Evolutionary conservation across 1,140 invertebrate genomes (phyloP).

Genomic region (Panagrolaimus sp.): DNA sequence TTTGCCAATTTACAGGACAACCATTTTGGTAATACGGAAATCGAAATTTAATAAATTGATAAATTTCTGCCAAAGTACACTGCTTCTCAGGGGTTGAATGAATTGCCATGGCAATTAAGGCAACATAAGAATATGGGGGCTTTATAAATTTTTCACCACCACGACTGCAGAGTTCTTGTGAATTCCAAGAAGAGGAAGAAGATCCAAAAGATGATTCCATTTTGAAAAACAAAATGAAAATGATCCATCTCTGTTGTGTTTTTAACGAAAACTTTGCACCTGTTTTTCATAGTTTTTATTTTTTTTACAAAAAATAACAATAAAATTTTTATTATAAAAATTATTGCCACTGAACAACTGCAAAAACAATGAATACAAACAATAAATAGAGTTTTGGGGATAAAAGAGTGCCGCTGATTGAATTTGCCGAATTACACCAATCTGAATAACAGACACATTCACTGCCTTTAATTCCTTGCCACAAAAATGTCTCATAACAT

Average conservation of each 20-base stretch:
- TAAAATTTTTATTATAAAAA: too few species aligned
- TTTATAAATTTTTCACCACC: constrained; percentile 63
- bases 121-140: constrained; percentile 93
- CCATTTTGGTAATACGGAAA: constrained; percentile 91
- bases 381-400: not conserved
- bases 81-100: constrained; percentile 82
- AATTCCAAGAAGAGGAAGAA: too few species aligned
- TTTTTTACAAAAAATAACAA: not conserved
- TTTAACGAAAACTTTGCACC: constrained; percentile 13
- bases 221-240: not conserved
- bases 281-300: not conserved
- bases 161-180: too few species aligned
- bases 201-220: too few species aligned
- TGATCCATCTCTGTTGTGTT: too few species aligned
- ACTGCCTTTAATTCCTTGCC: constrained; percentile 18
- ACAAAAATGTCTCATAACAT: constrained; percentile 23
- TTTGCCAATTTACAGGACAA: constrained; percentile 92
- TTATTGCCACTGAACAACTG: not conserved
- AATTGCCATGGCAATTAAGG: constrained; percentile 97
- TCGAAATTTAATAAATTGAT: constrained; percentile 94
- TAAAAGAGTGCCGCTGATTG: not conserved
- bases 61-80: constrained; percentile 89
- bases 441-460: constrained; percentile 31
- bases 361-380: not conserved
- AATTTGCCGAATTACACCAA: constrained; percentile 20